Base-by-base conservation (phyloP, 1,140 invertebrate species). In the Drosophila sturtevanti region DNA sequence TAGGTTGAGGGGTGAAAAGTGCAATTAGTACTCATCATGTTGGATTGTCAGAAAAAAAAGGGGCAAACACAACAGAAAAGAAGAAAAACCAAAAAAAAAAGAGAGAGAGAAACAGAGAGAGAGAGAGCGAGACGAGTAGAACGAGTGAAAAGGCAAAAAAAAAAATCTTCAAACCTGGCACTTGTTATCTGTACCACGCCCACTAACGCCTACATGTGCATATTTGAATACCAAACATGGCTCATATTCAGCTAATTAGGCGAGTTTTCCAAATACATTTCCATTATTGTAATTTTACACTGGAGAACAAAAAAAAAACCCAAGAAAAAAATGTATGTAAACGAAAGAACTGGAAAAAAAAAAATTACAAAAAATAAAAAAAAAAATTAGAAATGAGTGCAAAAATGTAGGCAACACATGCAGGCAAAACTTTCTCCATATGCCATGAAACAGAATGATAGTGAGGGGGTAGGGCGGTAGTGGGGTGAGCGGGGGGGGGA, bases 171-270 rank as follows among this genome's bases (percentile, higher is more conserved):
- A 44, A 44, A 18, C 41, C 16, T 48, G 41, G 18, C 16, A 48
- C 7, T 56, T 56, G 31, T 41, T 80, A 75, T 80, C 77, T 81
- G 72, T 80, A 72, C 54, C 76, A 67, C 60, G 64, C 67, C 68
- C 51, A 52, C 35, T 9, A 22, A 24, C n/a, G 68, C 75, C 31
- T 66, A 77, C 73, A 71, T 84, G 77, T 86, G 81, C 82, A 81
- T 87, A 87, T 86, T 87, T 87, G 82, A 87, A 81, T 87, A 64
- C 67, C 73, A 72, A 86, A 87, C 81, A 86, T 87, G 79, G 71
- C 76, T 89, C 84, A 89, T 89, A 89, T 87, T 87, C 84, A 84
- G 79, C 85, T 89, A 89, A 89, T 89, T 89, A 89, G 79, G 69
- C 77, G 76, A 89, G 84, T 84, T 89, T 77, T 77, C 76, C 84